Evolutionary conservation across 2,888 invertebrate genomes (phyloP), one percentile per base, ranked within the genome.

Genomic region (Orthonychiurus folsomi): DNA sequence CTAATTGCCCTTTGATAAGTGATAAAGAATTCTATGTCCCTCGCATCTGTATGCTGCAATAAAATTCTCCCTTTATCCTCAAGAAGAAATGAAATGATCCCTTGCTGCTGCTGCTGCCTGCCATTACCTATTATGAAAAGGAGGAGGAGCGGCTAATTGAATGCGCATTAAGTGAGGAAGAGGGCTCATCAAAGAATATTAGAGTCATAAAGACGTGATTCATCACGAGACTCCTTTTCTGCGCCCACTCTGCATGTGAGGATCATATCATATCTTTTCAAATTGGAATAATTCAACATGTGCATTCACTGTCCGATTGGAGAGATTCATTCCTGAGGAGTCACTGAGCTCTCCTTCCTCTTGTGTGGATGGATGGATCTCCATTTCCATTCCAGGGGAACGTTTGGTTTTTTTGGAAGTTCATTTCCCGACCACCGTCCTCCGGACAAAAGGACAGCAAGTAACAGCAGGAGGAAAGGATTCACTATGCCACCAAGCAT

Each of bases 1-100:
- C 70, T 71, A 71, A 71, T 71, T 71, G 69, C 62, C 56, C 64
- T 69, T 69, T 69, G 64, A 71, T 68, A 66, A 68, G 65, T 62
- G 71, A 71, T 71, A 71, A 71, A 69, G 69, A 69, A 68, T 68
- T 64, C 61, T 23, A 58, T 62, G 59, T 67, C 55, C 50, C 21
- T 12, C 23, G 37, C 28, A 18, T 48, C 26, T 50, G 63, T 50
- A 37, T 2, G 24, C 3, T 37, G 24, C 59, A 27, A 47, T 37
- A 50, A 47, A 37, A n/a, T n/a, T n/a, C n/a, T n/a, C n/a, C n/a
- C n/a, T n/a, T n/a, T n/a, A n/a, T n/a, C n/a, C n/a, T n/a, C n/a
- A n/a, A n/a, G n/a, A n/a, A n/a, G n/a, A n/a, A n/a, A n/a, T n/a
- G n/a, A n/a, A n/a, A n/a, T n/a, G n/a, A n/a, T n/a, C n/a, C n/a